phyloP scores from a whole-genome alignment of 2,113 vertebrate species.

The Cyphomyrus discorhynchus region DNA sequence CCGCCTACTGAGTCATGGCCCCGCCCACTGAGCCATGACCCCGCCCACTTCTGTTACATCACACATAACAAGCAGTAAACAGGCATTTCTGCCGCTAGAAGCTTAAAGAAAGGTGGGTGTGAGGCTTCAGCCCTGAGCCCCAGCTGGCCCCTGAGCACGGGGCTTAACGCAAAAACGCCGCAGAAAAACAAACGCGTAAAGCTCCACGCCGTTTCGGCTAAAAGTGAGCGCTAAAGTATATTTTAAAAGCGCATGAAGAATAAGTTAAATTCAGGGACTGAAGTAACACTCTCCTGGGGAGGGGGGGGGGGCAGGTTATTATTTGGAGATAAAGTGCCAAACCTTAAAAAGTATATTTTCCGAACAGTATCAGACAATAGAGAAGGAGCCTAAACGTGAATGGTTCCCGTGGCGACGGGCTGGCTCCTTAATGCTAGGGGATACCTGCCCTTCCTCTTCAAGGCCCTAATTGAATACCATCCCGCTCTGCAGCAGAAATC shows the following conservation, averaged over 20 bases:
- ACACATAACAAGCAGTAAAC: neutral
- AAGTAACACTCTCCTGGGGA: neutral
- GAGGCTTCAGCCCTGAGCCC: neutral
- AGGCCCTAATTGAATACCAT: conserved; percentile 40
- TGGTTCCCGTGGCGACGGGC: neutral
- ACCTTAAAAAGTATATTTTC: conserved; percentile 11
- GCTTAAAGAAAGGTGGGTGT: neutral
- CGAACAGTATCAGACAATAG: conserved; percentile 4
- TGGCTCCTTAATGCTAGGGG: conserved; percentile 20
- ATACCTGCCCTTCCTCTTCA: conserved; percentile 24
- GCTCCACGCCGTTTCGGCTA: neutral
- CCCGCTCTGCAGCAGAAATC: conserved; percentile 32
- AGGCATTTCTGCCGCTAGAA: neutral
- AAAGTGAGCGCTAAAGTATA: neutral
- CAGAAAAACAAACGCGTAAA: neutral
- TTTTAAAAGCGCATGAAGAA: neutral
- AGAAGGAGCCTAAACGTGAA: neutral
- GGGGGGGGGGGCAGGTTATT: neutral
- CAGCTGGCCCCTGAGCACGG: neutral
- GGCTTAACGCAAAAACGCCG: neutral
- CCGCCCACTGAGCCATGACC: neutral
- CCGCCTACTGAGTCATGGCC: neutral
- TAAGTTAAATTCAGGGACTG: neutral
- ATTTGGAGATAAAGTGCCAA: neutral
- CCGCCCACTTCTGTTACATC: neutral